These are phyloP conservation scores for Odontomyia ornata DNA, from an alignment of 2,888 invertebrate genomes.

Conservation along the genomic window DNA sequence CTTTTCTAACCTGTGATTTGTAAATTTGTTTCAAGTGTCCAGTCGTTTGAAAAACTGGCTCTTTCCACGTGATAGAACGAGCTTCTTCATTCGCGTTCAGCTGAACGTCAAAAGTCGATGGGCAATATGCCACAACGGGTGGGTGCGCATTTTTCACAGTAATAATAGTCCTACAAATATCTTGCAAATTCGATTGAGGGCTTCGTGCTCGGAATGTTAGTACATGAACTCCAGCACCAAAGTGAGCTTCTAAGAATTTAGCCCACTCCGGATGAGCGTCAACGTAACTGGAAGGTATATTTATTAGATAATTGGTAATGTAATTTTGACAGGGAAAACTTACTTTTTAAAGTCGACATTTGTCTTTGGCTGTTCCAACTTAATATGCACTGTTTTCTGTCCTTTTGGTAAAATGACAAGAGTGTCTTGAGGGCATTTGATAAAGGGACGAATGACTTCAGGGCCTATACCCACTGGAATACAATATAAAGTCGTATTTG, in stretches of 20 bases:
- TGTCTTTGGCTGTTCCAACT: conserved; percentile 68
- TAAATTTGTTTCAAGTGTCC: conserved; percentile 68
- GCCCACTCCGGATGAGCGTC: conserved; percentile 72
- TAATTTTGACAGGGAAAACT: conserved; percentile 44
- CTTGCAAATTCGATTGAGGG: conserved; percentile 67
- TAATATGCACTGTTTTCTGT: conserved; percentile 58
- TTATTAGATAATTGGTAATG: neutral
- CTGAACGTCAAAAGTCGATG: conserved; percentile 69
- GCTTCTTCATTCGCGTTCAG: conserved; percentile 67
- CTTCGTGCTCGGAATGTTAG: conserved; percentile 70
- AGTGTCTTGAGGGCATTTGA: conserved; percentile 72
- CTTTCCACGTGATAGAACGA: conserved; percentile 71
- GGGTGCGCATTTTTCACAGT: conserved; percentile 69
- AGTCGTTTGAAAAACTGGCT: conserved; percentile 71
- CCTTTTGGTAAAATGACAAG: conserved; percentile 67
- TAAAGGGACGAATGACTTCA: conserved; percentile 66
- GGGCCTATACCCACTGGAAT: conserved; percentile 46
- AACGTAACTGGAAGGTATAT: conserved; percentile 65
- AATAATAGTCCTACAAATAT: conserved; percentile 70
- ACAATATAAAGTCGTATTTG: conserved; percentile 59
- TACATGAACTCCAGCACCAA: conserved; percentile 69
- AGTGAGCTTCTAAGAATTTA: conserved; percentile 68
- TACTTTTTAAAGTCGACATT: conserved; percentile 74
- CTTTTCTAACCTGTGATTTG: conserved; percentile 67
- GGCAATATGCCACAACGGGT: conserved; percentile 69